Percentiles rank a stretch among this genome's conserved stretches.
phyloP scores from a whole-genome alignment of 2,113 vertebrate species.

The Verasper variegatus region DNA sequence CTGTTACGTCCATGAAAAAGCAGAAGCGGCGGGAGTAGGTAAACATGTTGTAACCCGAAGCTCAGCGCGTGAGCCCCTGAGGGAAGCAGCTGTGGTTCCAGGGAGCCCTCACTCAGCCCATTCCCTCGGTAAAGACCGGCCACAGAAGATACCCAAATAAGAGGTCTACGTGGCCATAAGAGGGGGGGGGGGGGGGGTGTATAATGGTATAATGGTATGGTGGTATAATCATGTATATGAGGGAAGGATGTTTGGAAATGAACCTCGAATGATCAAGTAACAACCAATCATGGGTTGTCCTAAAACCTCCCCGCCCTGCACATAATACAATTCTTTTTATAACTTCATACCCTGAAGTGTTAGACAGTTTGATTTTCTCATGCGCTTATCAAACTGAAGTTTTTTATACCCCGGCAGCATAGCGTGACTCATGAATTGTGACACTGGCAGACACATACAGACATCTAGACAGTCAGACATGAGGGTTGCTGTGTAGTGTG shows the following conservation, averaged over 20 bases:
- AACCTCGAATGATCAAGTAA: conserved; percentile 52
- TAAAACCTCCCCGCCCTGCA: conserved; percentile 8
- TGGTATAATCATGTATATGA: conserved; percentile 31
- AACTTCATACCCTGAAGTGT: conserved; percentile 7
- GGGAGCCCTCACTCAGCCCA: conserved; percentile 77
- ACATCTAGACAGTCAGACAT: conserved; percentile 53
- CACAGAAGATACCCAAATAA: conserved; percentile 75
- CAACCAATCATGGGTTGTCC: conserved; percentile 26
- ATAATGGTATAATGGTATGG: too few species aligned
- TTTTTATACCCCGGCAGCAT: conserved; percentile 47
- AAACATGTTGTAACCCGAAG: conserved; percentile 80
- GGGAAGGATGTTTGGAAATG: conserved; percentile 20
- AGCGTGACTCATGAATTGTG: conserved; percentile 64
- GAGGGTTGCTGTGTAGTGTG: conserved; percentile 22
- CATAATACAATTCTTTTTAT: neutral
- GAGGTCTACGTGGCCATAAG: conserved; percentile 41
- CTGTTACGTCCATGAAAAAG: conserved; percentile 59
- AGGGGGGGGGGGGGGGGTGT: neutral
- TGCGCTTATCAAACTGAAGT: conserved; percentile 51
- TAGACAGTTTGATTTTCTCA: conserved; percentile 50
- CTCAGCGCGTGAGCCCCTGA: conserved; percentile 63
- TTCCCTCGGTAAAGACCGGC: conserved; percentile 47
- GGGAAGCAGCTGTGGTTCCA: conserved; percentile 79
- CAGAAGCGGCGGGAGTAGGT: conserved; percentile 77
- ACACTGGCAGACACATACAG: conserved; percentile 42